These are phyloP conservation scores for Parambassis ranga DNA, from an alignment of 2,797 vertebrate species.

Conservation along the genomic window DNA sequence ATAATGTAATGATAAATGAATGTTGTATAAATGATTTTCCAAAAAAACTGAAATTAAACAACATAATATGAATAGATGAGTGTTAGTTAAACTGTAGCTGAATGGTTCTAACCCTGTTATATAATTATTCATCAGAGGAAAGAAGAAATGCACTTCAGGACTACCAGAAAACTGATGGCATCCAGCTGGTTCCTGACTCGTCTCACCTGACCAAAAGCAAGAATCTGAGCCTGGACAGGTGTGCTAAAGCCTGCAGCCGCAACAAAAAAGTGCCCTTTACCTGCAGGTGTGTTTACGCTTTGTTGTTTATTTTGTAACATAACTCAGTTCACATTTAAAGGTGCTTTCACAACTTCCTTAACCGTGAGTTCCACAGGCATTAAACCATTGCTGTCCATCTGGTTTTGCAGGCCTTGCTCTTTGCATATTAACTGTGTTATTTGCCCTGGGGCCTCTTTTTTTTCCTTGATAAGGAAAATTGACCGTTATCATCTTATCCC, in stretches of 20 bases:
- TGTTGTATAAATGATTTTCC: too few relatives aligned
- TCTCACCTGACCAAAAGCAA: conserved; percentile 85
- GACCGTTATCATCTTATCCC: conserved; percentile 5
- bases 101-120: background rate
- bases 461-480: conserved; percentile 10
- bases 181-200: conserved; percentile 82
- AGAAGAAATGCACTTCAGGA: conserved; percentile 93
- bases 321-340: too few relatives aligned
- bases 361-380: background rate
- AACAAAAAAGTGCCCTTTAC: conserved; percentile 88
- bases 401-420: background rate
- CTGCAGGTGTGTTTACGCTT: conserved; percentile 87
- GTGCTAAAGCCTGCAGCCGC: conserved; percentile 90
- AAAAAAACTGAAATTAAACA: too few relatives aligned
- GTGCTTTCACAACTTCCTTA: background rate
- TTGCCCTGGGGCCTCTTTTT: background rate
- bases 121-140: conserved; percentile 77
- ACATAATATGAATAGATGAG: background rate
- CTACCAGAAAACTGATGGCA: conserved; percentile 89
- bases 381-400: background rate
- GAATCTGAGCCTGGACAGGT: conserved; percentile 86
- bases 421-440: background rate
- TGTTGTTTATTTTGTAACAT: background rate
- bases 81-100: background rate
- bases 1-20: too few relatives aligned